phyloP scores from a whole-genome alignment of 2,113 vertebrate genomes.

The Artemisiospiza belli region DNA sequence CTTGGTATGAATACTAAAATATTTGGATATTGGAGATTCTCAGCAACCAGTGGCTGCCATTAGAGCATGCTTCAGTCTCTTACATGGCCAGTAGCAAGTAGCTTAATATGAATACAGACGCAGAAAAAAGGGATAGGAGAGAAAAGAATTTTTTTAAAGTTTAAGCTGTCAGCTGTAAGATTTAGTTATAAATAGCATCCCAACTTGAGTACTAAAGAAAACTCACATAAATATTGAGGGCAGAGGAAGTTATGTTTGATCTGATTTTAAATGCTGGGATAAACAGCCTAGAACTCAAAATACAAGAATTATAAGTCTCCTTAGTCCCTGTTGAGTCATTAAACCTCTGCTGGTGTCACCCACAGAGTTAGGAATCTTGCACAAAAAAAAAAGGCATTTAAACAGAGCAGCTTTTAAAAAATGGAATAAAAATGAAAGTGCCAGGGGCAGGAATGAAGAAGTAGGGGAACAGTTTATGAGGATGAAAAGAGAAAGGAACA shows the following conservation, averaged over 20 bases:
- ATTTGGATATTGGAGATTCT: neutral
- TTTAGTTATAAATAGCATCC: neutral
- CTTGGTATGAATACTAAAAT: neutral
- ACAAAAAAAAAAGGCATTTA: neutral
- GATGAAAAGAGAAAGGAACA: neutral
- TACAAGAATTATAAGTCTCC: neutral
- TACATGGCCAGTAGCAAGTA: rapidly evolving
- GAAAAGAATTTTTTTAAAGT: neutral
- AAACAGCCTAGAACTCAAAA: neutral
- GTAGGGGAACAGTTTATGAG: neutral
- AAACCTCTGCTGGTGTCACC: constrained; percentile 14
- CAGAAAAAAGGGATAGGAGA: neutral
- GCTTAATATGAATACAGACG: neutral
- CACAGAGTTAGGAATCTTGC: neutral
- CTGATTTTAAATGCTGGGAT: neutral
- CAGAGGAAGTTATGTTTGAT: neutral
- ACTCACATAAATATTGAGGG: neutral
- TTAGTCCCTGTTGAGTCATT: neutral
- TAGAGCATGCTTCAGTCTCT: neutral
- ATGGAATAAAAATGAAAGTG: neutral
- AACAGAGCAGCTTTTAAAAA: neutral
- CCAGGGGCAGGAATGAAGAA: neutral
- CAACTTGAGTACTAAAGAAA: neutral
- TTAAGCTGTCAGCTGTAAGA: neutral
- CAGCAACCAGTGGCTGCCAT: neutral